Percentiles rank a stretch among this genome's conserved stretches.
Evolutionary conservation across 2,113 vertebrate genomes (phyloP).

Genomic region (Dicaeum eximium): DNA sequence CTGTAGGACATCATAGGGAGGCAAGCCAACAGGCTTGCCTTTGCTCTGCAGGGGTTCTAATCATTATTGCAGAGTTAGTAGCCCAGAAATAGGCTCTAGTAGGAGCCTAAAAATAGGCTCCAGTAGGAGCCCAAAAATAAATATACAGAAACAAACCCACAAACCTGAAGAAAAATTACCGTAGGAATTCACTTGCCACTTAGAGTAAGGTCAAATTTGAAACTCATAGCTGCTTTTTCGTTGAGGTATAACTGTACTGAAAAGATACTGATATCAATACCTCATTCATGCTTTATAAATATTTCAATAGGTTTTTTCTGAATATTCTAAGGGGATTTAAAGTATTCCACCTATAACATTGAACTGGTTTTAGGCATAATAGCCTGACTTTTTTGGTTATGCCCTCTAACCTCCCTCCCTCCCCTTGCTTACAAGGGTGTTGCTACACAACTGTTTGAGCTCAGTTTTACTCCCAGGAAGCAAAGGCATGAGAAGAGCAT

Average conservation of each 20-base stretch:
- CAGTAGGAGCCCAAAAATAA: not conserved
- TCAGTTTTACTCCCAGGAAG: not conserved
- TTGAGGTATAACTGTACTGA: not conserved
- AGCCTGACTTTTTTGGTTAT: not conserved
- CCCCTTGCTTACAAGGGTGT: not conserved
- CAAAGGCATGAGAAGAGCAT: not conserved
- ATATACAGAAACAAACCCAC: not conserved
- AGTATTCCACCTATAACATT: not conserved
- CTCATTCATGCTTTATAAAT: not conserved
- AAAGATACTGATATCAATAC: not conserved
- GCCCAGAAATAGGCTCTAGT: not conserved
- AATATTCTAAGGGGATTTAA: not conserved
- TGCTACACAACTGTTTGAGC: not conserved
- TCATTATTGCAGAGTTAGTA: not conserved
- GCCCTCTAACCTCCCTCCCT: too few species aligned
- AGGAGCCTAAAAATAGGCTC: not conserved
- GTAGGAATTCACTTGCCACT: not conserved
- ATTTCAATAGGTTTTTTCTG: not conserved
- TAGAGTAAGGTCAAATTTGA: not conserved
- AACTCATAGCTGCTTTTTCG: not conserved
- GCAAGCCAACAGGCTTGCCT: not conserved
- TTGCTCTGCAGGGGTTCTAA: not conserved
- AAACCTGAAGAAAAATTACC: not conserved
- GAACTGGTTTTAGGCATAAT: not conserved
- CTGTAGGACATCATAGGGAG: not conserved